Evolutionary conservation across 2,797 vertebrate genomes (phyloP).

Genomic region (Cephalopachus bancanus): DNA sequence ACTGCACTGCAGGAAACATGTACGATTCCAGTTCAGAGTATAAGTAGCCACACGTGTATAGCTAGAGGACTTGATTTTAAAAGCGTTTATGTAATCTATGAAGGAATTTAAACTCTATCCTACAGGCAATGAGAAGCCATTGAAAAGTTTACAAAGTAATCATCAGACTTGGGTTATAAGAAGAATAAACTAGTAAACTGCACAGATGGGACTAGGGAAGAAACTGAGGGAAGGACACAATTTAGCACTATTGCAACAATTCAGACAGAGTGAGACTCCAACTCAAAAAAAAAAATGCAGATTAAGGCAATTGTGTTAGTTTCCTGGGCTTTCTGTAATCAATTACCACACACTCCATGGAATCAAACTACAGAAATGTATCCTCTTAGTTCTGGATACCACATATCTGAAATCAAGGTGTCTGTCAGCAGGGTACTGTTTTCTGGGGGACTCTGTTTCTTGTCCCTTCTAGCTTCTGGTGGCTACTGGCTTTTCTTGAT

Average conservation of each 20-base stretch:
- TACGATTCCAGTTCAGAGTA: neutral
- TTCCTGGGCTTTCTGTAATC: neutral
- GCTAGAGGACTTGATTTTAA: neutral
- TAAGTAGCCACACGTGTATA: neutral
- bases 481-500: neutral
- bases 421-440: neutral
- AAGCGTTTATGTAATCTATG: neutral
- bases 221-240: neutral
- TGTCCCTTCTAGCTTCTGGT: neutral
- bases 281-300: neutral
- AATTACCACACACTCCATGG: neutral
- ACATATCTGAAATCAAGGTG: neutral
- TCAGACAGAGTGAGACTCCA: too few species aligned
- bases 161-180: constrained; percentile 1
- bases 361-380: neutral
- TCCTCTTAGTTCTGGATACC: neutral
- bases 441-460: neutral
- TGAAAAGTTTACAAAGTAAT: constrained; percentile 7
- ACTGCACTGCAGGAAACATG: neutral
- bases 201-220: neutral
- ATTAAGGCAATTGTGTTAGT: neutral
- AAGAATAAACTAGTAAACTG: neutral
- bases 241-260: neutral
- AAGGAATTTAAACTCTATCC: neutral
- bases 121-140: neutral